Percentiles rank a stretch among this genome's conserved stretches.
Evolutionary conservation across 2,797 vertebrate species (phyloP).

Genomic region (Tolypeutes matacus): DNA sequence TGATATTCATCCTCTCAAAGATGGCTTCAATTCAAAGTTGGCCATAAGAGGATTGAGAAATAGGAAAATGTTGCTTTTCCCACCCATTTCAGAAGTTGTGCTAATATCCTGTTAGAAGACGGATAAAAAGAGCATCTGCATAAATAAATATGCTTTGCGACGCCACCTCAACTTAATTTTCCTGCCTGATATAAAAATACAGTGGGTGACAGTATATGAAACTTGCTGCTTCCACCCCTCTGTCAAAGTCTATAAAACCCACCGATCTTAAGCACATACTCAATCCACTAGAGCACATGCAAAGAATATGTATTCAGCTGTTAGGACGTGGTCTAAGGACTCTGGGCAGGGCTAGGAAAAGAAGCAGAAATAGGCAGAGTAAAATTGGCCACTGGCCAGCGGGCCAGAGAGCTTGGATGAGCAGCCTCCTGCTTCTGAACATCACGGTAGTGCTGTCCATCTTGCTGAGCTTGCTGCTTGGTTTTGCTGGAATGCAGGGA

Average conservation of each 20-base stretch:
- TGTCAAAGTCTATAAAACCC: slow-evolving; percentile 63
- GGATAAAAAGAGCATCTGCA: slow-evolving; percentile 81
- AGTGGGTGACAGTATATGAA: slow-evolving; percentile 31
- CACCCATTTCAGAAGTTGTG: slow-evolving; percentile 64
- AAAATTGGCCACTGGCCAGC: background rate
- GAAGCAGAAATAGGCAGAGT: background rate
- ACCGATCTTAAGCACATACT: slow-evolving; percentile 56
- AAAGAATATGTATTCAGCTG: background rate
- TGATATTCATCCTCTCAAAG: slow-evolving; percentile 65
- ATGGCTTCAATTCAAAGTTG: slow-evolving; percentile 70
- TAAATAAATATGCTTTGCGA: slow-evolving; percentile 82
- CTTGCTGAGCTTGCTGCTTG: background rate
- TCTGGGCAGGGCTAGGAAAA: background rate
- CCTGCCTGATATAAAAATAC: slow-evolving; percentile 70
- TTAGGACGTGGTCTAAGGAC: background rate
- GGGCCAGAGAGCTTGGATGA: background rate
- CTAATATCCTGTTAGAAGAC: slow-evolving; percentile 79
- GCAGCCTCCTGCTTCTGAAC: fast-evolving
- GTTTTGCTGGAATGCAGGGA: background rate
- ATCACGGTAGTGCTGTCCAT: too few species aligned
- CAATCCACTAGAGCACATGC: background rate
- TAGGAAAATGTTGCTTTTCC: slow-evolving; percentile 69
- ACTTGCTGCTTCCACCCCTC: slow-evolving; percentile 45
- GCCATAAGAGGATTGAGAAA: slow-evolving; percentile 71
- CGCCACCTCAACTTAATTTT: slow-evolving; percentile 69